phyloP scores from a whole-genome alignment of 1,140 invertebrate genomes.

The Gonioctena quinquepunctata region DNA sequence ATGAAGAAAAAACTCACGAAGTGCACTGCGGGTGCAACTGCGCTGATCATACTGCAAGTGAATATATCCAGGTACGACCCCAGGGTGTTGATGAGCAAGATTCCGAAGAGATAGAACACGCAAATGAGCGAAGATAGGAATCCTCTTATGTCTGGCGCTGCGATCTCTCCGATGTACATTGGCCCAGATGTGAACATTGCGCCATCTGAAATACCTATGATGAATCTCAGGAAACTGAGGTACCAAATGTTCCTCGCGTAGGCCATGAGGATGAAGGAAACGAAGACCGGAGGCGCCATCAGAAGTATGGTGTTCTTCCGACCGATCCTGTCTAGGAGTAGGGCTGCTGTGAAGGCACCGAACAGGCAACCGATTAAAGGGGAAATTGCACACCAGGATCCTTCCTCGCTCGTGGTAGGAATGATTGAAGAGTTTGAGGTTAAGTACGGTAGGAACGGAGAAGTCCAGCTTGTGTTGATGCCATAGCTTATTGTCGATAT shows the following conservation, averaged over 20 bases:
- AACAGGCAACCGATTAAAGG: slow-evolving; percentile 56
- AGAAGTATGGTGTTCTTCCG: slow-evolving; percentile 64
- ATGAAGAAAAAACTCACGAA: slow-evolving; percentile 62
- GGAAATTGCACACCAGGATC: slow-evolving; percentile 54
- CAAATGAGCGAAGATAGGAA: slow-evolving; percentile 50
- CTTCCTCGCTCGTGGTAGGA: not conserved
- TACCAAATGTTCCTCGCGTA: too few species aligned
- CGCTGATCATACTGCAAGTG: slow-evolving; percentile 61
- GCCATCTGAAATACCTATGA: slow-evolving; percentile 66
- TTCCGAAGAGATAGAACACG: slow-evolving; percentile 59
- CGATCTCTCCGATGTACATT: slow-evolving; percentile 68
- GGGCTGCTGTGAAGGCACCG: slow-evolving; percentile 61
- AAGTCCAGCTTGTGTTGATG: not conserved
- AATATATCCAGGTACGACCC: slow-evolving; percentile 64
- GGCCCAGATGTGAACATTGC: slow-evolving; percentile 66
- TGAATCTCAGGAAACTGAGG: too few species aligned
- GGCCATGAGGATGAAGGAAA: too few species aligned
- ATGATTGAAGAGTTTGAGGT: not conserved
- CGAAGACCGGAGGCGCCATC: too few species aligned
- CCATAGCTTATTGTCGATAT: slow-evolving; percentile 18
- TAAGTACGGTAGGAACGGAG: not conserved
- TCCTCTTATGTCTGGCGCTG: slow-evolving; percentile 69
- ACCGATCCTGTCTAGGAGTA: slow-evolving; percentile 63
- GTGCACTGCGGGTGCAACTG: slow-evolving; percentile 63
- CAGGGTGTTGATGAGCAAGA: slow-evolving; percentile 67